Base-by-base conservation (phyloP, 2,113 vertebrate genomes). In the Chionodraco myersi region DNA sequence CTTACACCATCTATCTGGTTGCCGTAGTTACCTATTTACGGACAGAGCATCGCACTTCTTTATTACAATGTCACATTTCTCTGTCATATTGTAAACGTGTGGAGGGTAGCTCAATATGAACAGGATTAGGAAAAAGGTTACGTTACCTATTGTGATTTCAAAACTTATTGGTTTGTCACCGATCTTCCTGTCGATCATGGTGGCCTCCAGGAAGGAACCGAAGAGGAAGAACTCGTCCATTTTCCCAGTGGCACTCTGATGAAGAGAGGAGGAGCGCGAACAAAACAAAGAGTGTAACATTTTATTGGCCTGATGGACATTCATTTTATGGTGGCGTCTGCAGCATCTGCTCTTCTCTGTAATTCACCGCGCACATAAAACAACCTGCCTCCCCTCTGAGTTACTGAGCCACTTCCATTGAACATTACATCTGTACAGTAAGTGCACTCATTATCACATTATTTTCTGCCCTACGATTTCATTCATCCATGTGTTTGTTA, bases 161-260 rank as follows among this genome's bases (percentile, higher is more conserved):
- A 99, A 99, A 92, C 92, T 95, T 67, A 99, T 94, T 0, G 96
- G 93, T 52, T 99, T 99, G 91, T 99, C 98, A 10, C 98, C 97
- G 1, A 96, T 98, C 92, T 97, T 99, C 86, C 98, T 94, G 91
- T 99, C 98, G 0, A 99, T 95, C 98, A 99, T 99, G 23, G 98
- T 98, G 65, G 98, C 97, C 82, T 99, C 98, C 79, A 99, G 92
- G 83, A 99, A 99, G 57, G 97, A 95, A 70, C 98, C 98, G 8
- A 98, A 99, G 56, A 99, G 94, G 76, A 99, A 99, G 92, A 99
- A 99, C 85, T 99, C 98, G 16, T 99, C 98, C 79, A 97, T 93
- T 91, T 96, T 99, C 49, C 98, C 98, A 0, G 96, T 96, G 88
- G 96, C 97, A 83, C 94, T 96, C 97, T 98, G 91, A 72, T 21